phyloP scores from a whole-genome alignment of 1,140 invertebrate species.

The Drosophila triauraria region DNA sequence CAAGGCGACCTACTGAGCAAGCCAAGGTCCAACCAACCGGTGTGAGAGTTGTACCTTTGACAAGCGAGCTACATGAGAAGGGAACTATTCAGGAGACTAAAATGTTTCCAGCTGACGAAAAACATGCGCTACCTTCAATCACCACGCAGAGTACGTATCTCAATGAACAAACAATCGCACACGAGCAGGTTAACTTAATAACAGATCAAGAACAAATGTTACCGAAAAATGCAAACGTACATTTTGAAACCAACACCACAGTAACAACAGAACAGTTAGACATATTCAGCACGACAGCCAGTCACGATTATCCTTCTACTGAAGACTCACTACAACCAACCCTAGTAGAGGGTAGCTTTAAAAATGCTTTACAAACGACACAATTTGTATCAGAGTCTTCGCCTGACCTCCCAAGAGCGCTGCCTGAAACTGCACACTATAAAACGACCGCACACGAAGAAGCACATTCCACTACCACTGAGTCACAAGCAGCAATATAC shows the following conservation, averaged over 20 bases:
- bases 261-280: conserved; percentile 38
- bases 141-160: conserved; percentile 57
- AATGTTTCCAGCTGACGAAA: conserved; percentile 5
- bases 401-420: conserved; percentile 11
- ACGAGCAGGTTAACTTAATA: conserved; percentile 45
- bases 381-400: conserved; percentile 27
- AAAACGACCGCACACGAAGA: conserved; percentile 24
- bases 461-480: conserved; percentile 22
- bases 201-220: conserved; percentile 11
- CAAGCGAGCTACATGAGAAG: conserved; percentile 40
- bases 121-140: conserved; percentile 36
- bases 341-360: conserved; percentile 5
- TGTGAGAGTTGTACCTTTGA: conserved; percentile 36
- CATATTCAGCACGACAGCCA: conserved; percentile 19
- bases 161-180: conserved; percentile 44
- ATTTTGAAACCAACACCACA: conserved; percentile 37
- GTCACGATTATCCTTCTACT: not conserved
- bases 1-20: conserved; percentile 50
- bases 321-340: conserved; percentile 23
- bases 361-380: conserved; percentile 42
- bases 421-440: conserved; percentile 38
- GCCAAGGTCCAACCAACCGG: conserved; percentile 14
- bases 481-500: conserved; percentile 28
- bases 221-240: conserved; percentile 35
- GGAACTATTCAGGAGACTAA: conserved; percentile 37